Evolutionary conservation across 2,888 invertebrate genomes (phyloP).

Genomic region (Leptinotarsa rubiginosa): DNA sequence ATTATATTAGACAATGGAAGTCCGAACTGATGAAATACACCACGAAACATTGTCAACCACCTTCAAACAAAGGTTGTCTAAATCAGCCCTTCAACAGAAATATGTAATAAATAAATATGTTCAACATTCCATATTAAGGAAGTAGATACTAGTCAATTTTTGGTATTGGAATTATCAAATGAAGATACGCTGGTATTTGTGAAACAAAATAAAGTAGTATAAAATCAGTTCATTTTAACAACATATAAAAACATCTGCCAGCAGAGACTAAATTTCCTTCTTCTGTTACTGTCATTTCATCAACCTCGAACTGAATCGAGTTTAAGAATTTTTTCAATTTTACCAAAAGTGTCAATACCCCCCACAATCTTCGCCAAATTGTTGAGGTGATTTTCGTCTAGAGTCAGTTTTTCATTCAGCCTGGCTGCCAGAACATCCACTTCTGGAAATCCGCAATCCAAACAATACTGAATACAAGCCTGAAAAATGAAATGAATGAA

Average conservation of each 20-base stretch:
- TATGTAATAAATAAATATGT: no score
- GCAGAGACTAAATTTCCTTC: neutral
- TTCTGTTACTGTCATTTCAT: neutral
- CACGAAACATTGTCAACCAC: no score
- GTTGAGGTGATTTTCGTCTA: slow-evolving; percentile 67
- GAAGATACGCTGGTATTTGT: no score
- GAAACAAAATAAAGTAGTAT: neutral
- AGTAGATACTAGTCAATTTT: no score
- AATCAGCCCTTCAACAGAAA: no score
- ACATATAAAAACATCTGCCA: neutral
- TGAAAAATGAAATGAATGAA: slow-evolving; percentile 58
- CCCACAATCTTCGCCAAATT: slow-evolving; percentile 69
- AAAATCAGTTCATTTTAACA: slow-evolving; percentile 1
- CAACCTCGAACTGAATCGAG: neutral
- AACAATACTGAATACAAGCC: slow-evolving; percentile 71
- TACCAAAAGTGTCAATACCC: slow-evolving; percentile 24
- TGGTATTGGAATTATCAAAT: no score
- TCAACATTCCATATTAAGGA: no score
- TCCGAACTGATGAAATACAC: no score
- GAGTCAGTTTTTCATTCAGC: slow-evolving; percentile 63
- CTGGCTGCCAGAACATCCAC: slow-evolving; percentile 63
- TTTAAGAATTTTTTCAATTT: slow-evolving; percentile 12
- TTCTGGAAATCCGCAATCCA: slow-evolving; percentile 70
- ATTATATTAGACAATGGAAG: no score
- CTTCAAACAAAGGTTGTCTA: no score